Evolutionary conservation across 2,797 vertebrate species (phyloP).

Genomic region (Mormyrops attenuatus): DNA sequence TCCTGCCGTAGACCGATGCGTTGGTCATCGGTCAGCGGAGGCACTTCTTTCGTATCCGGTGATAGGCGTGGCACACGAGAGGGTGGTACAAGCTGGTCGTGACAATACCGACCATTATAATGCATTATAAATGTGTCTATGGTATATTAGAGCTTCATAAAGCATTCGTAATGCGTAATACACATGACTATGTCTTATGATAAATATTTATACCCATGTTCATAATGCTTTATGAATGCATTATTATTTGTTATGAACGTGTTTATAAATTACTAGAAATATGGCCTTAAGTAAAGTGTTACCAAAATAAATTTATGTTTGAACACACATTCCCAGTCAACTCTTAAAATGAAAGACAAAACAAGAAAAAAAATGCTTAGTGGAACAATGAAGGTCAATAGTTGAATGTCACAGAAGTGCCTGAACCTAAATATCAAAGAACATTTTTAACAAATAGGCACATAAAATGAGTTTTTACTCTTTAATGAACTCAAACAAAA

Average conservation of each 20-base stretch:
- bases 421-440: background rate
- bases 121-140: background rate
- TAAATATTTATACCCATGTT: background rate
- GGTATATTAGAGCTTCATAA: background rate
- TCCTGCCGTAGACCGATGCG: too few relatives aligned
- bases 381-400: background rate
- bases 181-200: background rate
- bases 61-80: too few relatives aligned
- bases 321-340: background rate
- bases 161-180: background rate
- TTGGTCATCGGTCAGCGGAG: too few relatives aligned
- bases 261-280: background rate
- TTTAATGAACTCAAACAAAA: background rate
- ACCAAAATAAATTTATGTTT: background rate
- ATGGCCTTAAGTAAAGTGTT: background rate
- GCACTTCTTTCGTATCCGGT: too few relatives aligned
- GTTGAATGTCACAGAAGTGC: background rate
- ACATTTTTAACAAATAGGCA: background rate
- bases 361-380: background rate
- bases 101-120: background rate
- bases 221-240: background rate
- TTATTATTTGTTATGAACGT: background rate
- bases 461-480: background rate
- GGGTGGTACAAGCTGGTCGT: too few relatives aligned
- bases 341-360: background rate